A percentile compares a stretch with the other conserved stretches of the same genome.
These are phyloP conservation scores for Harlomillsia oculata DNA, from an alignment of 1,140 invertebrate species.

Conservation along the genomic window DNA sequence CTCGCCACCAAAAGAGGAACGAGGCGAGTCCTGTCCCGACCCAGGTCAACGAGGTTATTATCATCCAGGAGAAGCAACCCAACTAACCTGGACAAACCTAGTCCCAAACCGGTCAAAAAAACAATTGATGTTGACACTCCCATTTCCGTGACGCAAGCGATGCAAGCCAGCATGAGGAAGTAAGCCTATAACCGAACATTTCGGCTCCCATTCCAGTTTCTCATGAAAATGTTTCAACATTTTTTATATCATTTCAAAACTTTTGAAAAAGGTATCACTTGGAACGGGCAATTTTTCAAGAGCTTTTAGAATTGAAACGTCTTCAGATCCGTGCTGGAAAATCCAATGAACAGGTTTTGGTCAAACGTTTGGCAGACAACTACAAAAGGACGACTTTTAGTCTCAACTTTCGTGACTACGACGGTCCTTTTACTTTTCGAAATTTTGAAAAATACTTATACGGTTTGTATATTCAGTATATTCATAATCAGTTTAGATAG, in stretches of 20 bases:
- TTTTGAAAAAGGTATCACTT: constrained; percentile 61
- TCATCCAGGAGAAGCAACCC: constrained; percentile 17
- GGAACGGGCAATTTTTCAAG: constrained; percentile 87
- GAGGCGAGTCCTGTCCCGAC: background rate
- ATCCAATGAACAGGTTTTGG: constrained; percentile 76
- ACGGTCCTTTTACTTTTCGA: constrained; percentile 64
- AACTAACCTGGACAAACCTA: background rate
- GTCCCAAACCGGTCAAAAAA: constrained; percentile 11
- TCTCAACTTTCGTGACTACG: constrained; percentile 60
- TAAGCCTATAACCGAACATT: too few species aligned
- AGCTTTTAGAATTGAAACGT: constrained; percentile 82
- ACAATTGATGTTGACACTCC: constrained; percentile 35
- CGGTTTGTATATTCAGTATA: constrained; percentile 47
- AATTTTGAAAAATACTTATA: constrained; percentile 87
- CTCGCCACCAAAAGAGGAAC: background rate
- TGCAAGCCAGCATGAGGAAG: constrained; percentile 44
- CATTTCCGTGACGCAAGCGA: constrained; percentile 44
- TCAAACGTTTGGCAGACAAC: constrained; percentile 69
- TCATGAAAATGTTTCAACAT: background rate
- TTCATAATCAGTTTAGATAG: background rate
- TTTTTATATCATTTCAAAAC: background rate
- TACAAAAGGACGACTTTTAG: constrained; percentile 65
- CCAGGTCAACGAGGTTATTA: constrained; percentile 16
- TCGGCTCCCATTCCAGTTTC: background rate
- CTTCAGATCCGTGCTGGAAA: constrained; percentile 81